Percentiles rank a stretch among this genome's conserved stretches.
Evolutionary conservation across 2,888 invertebrate genomes (phyloP).

Genomic region (Tiphia femorata): DNA sequence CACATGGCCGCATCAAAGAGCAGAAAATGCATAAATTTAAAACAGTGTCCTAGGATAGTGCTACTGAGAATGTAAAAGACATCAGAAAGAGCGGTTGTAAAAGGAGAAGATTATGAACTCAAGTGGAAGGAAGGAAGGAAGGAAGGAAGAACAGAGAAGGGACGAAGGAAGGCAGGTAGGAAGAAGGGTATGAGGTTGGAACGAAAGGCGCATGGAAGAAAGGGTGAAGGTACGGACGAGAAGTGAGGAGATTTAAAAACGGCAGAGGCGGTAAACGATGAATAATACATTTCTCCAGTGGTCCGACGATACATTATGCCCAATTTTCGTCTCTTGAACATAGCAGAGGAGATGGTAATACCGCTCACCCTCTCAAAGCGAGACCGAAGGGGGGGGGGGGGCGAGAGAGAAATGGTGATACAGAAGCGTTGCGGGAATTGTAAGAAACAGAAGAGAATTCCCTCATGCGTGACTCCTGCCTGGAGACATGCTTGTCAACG

Average conservation of each 20-base stretch:
- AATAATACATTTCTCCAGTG: slow-evolving; percentile 63
- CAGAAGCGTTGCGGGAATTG: too few relatives aligned
- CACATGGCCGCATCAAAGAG: too few relatives aligned
- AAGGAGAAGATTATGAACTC: neutral
- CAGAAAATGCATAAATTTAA: too few relatives aligned
- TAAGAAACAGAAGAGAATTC: too few relatives aligned
- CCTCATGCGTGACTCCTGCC: too few relatives aligned
- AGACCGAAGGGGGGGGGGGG: too few relatives aligned
- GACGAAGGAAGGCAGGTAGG: neutral
- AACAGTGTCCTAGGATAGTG: too few relatives aligned
- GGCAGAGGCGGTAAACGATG: slow-evolving; percentile 39
- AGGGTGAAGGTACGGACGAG: neutral
- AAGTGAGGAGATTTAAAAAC: neutral
- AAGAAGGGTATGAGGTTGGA: neutral
- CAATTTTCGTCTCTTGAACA: slow-evolving; percentile 42
- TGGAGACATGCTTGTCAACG: neutral
- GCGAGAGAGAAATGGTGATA: too few relatives aligned
- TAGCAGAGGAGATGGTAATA: too few relatives aligned
- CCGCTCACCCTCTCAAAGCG: too few relatives aligned
- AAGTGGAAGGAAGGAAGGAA: neutral
- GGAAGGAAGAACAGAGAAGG: neutral
- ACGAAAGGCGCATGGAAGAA: neutral
- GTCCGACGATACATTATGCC: slow-evolving; percentile 57
- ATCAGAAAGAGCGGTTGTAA: neutral
- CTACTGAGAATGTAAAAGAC: neutral